Percentiles rank a stretch among this genome's conserved stretches.
These are phyloP conservation scores for Watsonalla binaria DNA, from an alignment of 2,888 invertebrate species.

Conservation along the genomic window DNA sequence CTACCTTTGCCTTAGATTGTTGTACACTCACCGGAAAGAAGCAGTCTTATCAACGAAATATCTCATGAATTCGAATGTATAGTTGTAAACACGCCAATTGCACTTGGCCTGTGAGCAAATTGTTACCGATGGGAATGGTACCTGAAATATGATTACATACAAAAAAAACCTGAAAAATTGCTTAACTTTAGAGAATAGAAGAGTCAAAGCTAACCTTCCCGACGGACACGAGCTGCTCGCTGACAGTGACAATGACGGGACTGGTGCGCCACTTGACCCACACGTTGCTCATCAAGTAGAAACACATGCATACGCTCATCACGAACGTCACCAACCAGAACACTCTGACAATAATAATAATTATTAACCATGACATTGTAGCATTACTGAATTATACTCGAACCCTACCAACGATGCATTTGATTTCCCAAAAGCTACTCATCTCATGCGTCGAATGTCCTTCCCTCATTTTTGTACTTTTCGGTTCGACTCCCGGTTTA, in stretches of 20 bases:
- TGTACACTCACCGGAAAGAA: slow-evolving; percentile 14
- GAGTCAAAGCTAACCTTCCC: slow-evolving; percentile 22
- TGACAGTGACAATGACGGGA: slow-evolving; percentile 48
- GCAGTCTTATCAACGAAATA: slow-evolving; percentile 1
- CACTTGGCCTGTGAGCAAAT: slow-evolving; percentile 44
- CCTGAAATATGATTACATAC: too few species aligned
- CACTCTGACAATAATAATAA: slow-evolving; percentile 12
- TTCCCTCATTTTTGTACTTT: too few species aligned
- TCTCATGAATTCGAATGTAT: slow-evolving; percentile 8
- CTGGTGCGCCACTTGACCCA: slow-evolving; percentile 43
- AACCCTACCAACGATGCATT: too few species aligned
- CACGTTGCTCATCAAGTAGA: slow-evolving; percentile 32
- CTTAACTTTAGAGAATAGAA: neutral
- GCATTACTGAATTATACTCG: too few species aligned
- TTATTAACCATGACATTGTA: too few species aligned
- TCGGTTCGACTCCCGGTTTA: too few species aligned
- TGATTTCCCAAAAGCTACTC: too few species aligned
- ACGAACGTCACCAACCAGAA: slow-evolving; percentile 28
- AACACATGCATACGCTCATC: slow-evolving; percentile 18
- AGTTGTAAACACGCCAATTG: slow-evolving; percentile 22
- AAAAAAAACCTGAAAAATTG: too few species aligned
- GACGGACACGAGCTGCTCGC: slow-evolving; percentile 35
- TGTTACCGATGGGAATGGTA: slow-evolving; percentile 48
- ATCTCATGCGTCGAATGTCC: too few species aligned
- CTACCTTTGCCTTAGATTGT: too few species aligned